These are phyloP conservation scores for Zalophus californianus DNA, from an alignment of 2,797 vertebrate genomes.

Conservation along the genomic window DNA sequence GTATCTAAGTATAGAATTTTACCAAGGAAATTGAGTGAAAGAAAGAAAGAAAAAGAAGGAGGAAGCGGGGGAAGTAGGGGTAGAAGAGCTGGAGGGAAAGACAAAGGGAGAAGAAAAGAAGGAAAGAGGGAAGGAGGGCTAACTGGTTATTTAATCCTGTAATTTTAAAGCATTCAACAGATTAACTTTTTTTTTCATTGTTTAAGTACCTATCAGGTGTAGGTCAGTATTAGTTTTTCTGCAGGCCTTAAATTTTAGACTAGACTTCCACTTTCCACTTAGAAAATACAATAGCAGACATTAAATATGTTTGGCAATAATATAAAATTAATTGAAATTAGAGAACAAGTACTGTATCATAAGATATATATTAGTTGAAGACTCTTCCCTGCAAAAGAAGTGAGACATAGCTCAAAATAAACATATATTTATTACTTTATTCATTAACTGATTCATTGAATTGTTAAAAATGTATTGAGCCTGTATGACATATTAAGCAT, in stretches of 20 bases:
- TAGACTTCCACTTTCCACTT: background rate
- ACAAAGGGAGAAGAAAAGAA: background rate
- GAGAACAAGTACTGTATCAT: background rate
- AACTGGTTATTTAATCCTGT: background rate
- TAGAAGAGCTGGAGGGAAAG: accelerated
- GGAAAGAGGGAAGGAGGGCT: background rate
- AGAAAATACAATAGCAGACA: background rate
- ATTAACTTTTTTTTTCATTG: background rate
- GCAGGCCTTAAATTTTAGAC: background rate
- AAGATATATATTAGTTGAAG: background rate
- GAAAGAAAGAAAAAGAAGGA: background rate
- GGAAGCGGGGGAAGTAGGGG: no score
- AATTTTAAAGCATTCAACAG: background rate
- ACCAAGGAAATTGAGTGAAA: background rate
- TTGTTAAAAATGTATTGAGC: background rate
- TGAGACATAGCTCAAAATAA: background rate
- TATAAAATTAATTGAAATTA: background rate
- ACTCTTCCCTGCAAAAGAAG: background rate
- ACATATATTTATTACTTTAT: background rate
- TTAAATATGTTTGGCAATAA: background rate
- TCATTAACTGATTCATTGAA: background rate
- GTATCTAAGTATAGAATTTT: background rate
- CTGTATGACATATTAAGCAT: background rate
- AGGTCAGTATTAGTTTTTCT: background rate
- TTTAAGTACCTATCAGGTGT: background rate